These are phyloP conservation scores for Morinoia aosen DNA, from an alignment of 2,888 invertebrate species.

Conservation along the genomic window DNA sequence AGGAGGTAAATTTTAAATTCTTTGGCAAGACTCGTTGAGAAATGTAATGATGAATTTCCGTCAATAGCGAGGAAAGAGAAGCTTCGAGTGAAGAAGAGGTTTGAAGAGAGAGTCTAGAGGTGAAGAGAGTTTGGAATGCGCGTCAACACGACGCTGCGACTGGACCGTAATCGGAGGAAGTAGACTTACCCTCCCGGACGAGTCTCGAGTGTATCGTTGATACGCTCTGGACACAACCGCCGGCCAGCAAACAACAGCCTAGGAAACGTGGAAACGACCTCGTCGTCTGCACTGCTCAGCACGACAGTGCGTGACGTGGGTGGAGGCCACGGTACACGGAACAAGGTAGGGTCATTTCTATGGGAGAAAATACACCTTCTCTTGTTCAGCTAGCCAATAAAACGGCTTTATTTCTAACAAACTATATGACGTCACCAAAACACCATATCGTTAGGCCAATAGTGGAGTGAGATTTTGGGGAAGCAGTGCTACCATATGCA, in stretches of 20 bases:
- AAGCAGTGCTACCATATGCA: too few species aligned
- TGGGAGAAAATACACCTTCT: too few species aligned
- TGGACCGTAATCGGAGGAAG: neutral
- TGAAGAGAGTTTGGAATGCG: neutral
- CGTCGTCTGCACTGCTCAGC: neutral
- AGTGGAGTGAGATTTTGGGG: too few species aligned
- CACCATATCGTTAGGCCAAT: too few species aligned
- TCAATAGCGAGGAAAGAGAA: neutral
- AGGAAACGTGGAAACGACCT: neutral
- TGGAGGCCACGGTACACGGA: neutral
- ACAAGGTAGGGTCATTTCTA: too few species aligned
- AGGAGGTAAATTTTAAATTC: neutral
- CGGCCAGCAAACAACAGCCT: neutral
- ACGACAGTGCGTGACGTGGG: neutral
- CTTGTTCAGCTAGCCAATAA: too few species aligned
- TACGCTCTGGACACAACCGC: neutral
- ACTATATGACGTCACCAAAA: too few species aligned
- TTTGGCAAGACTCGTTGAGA: neutral
- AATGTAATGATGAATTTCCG: neutral
- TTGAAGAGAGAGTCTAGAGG: neutral
- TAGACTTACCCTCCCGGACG: neutral
- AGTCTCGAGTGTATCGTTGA: neutral
- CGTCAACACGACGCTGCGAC: neutral
- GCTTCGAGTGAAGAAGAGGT: neutral
- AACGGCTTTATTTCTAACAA: too few species aligned